Evolutionary conservation across 2,888 invertebrate species (phyloP).

Genomic region (Drosophila antonietae): DNA sequence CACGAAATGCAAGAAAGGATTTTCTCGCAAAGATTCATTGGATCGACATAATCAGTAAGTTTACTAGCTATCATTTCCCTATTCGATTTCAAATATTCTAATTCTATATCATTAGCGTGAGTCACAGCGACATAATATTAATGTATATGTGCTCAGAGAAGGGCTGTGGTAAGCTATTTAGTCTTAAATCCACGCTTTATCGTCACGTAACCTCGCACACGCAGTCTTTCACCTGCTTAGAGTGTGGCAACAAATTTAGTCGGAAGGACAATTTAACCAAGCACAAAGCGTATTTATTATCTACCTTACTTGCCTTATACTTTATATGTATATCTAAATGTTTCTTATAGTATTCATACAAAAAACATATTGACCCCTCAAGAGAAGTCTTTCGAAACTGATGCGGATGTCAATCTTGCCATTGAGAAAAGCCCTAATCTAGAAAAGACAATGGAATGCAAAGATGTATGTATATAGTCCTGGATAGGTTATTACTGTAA

Average conservation of each 20-base stretch:
- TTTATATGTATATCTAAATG: neutral
- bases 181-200: constrained; percentile 33
- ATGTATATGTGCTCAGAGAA: constrained; percentile 37
- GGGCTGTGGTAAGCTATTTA: constrained; percentile 34
- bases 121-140: constrained; percentile 28
- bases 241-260: constrained; percentile 22
- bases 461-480: neutral
- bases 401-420: neutral
- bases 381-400: neutral
- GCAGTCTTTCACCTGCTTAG: constrained; percentile 14
- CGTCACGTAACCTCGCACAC: constrained; percentile 32
- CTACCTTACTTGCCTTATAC: neutral
- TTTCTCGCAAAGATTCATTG: constrained; percentile 42
- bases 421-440: neutral
- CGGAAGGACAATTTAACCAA: constrained; percentile 42
- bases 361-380: neutral
- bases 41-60: constrained; percentile 36
- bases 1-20: constrained; percentile 21
- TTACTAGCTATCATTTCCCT: neutral
- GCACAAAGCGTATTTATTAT: constrained; percentile 29
- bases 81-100: neutral
- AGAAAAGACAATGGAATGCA: neutral
- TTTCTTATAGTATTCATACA: constrained; percentile 15
- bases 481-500: constrained; percentile 3
- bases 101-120: constrained; percentile 3